Conservation (phyloP, 2,113 vertebrate genomes). For the Corythornis madagascariensis region DNA sequence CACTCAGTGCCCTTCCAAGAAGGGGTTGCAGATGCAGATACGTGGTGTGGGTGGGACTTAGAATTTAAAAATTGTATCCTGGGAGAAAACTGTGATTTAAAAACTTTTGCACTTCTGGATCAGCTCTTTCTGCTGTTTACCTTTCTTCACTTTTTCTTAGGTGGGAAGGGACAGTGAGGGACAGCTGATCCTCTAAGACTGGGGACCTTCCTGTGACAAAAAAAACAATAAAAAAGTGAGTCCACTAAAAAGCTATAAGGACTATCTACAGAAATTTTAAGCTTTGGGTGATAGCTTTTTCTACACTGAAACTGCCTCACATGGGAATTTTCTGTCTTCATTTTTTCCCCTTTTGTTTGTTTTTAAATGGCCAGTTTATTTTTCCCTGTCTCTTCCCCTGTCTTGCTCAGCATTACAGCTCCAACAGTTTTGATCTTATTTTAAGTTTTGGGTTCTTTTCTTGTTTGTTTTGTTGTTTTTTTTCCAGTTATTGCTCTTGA, state of each 20-base stretch:
- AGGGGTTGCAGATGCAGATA: neutral
- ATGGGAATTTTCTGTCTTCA: slow-evolving; percentile 21
- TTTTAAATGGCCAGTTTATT: neutral
- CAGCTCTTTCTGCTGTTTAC: slow-evolving; percentile 65
- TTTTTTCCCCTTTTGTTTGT: neutral
- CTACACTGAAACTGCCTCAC: slow-evolving; percentile 10
- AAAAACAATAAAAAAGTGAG: slow-evolving; percentile 51
- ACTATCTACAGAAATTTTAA: slow-evolving; percentile 32
- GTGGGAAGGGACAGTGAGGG: slow-evolving; percentile 61
- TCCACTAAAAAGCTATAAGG: slow-evolving; percentile 21
- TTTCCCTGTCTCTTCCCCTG: neutral
- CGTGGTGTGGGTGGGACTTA: neutral
- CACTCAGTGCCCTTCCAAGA: neutral
- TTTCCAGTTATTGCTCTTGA: slow-evolving; percentile 81
- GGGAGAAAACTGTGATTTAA: neutral
- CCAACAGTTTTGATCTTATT: neutral
- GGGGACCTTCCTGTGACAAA: slow-evolving; percentile 54
- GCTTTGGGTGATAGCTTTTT: slow-evolving; percentile 38
- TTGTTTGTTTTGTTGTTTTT: slow-evolving; percentile 52
- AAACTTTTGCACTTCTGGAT: slow-evolving; percentile 22
- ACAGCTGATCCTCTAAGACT: slow-evolving; percentile 62
- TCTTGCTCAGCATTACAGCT: neutral
- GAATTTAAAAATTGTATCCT: neutral
- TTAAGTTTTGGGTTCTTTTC: slow-evolving; percentile 52
- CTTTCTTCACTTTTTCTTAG: slow-evolving; percentile 63